phyloP scores from a whole-genome alignment of 64 coral and sea anemone species.

The Exaiptasia diaphana region DNA sequence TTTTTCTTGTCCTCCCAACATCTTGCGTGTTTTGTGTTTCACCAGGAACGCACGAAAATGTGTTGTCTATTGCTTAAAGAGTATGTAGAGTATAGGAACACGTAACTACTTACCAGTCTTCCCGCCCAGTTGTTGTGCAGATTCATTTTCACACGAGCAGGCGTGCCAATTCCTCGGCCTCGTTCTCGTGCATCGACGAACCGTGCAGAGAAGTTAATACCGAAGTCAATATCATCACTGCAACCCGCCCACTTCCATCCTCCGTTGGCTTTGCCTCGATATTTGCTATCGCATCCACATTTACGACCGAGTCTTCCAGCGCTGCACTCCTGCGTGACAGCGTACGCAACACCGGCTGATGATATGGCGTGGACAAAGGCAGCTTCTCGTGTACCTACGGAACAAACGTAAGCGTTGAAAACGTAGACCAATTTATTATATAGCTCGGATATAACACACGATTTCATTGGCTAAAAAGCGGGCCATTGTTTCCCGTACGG shows the following conservation, averaged over 20 bases:
- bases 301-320: conserved; percentile 65
- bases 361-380: conserved; percentile 94
- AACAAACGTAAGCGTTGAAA: neutral
- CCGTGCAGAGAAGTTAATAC: conserved; percentile 68
- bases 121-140: conserved; percentile 92
- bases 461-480: too few species aligned
- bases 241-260: conserved; percentile 88
- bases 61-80: too few species aligned
- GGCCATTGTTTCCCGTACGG: too few species aligned
- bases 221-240: conserved; percentile 85
- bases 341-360: conserved; percentile 75
- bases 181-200: conserved; percentile 89
- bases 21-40: too few species aligned
- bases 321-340: conserved; percentile 80
- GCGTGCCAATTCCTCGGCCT: conserved; percentile 55
- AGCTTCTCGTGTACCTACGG: conserved; percentile 80
- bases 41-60: too few species aligned
- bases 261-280: conserved; percentile 13
- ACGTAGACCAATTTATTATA: too few species aligned
- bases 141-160: conserved; percentile 78
- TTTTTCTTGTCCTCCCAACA: too few species aligned
- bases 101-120: conserved; percentile 76
- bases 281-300: conserved; percentile 77
- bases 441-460: too few species aligned
- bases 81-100: too few species aligned